Base-by-base conservation (phyloP, 2,888 invertebrate genomes). In the Drosophila longiperda region DNA sequence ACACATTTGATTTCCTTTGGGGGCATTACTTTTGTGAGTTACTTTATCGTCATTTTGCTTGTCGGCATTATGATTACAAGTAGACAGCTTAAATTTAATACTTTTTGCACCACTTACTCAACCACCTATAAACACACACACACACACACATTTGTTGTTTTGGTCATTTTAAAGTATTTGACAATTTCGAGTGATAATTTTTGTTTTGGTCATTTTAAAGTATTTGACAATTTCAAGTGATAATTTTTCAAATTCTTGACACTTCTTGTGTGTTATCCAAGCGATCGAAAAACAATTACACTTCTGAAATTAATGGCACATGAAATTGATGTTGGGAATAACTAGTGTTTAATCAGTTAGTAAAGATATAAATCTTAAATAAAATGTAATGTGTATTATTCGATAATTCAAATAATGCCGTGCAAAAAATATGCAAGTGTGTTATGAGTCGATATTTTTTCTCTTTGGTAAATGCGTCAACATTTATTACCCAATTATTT, bases 201-300 rank as follows among this genome's bases (percentile, higher is more conserved):
- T 84, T 84, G 87, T 87, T 84, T 85, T 84, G 87, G 87, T 84
- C 87, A 87, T 85, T 81, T 76, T 60, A 60, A 66, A 64, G 81
- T 74, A 76, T 78, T 87, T 45, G 72, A 70, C 71, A 62, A 50
- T 70, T 85, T 83, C 78, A 68, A 86, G 82, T 78, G 69, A 78
- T 77, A 75, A 85, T 74, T 74, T 84, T 73, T 67, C 53, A 66
- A 66, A 68, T 62, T 62, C 60, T 66, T 49, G 64, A 71, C 75
- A 64, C 53, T 59, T 58, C 71, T 80, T 66, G 52, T 66, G 55
- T 58, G 81, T 83, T 89, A 89, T 89, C 89, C 84, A 83, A 81
- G 76, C 80, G 82, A 89, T 87, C 89, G 83, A 83, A 87, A 89
- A 86, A 82, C 89, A 87, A 87, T 87, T 87, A 87, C 80, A 89